These are phyloP conservation scores for Oenanthe melanoleuca DNA, from an alignment of 2,113 vertebrate genomes.

Conservation along the genomic window DNA sequence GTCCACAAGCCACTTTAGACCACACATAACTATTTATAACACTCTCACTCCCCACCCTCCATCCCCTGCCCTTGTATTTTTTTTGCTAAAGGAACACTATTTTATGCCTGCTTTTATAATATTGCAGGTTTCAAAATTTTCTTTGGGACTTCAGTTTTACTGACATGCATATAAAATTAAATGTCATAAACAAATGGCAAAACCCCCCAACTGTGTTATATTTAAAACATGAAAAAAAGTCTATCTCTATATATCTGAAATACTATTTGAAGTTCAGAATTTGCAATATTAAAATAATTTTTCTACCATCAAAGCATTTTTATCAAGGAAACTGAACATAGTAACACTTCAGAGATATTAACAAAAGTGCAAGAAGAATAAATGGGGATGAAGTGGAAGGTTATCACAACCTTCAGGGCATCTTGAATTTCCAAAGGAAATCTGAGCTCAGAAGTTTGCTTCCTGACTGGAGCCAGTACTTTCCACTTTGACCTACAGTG, in stretches of 20 bases:
- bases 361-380: neutral
- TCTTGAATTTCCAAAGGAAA: neutral
- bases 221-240: slow-evolving; percentile 77
- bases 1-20: neutral
- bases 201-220: neutral
- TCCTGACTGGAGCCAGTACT: neutral
- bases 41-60: fast-evolving
- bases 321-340: neutral
- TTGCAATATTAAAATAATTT: slow-evolving; percentile 32
- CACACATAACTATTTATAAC: neutral
- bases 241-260: slow-evolving; percentile 48
- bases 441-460: neutral
- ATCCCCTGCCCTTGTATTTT: fast-evolving
- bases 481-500: neutral
- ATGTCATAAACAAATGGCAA: slow-evolving; percentile 69
- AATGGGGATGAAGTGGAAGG: neutral
- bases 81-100: slow-evolving; percentile 2
- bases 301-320: neutral
- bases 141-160: slow-evolving; percentile 23
- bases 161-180: slow-evolving; percentile 74
- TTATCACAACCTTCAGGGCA: neutral
- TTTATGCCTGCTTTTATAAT: slow-evolving; percentile 75
- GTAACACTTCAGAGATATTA: neutral
- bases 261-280: slow-evolving; percentile 42
- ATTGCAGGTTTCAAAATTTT: slow-evolving; percentile 61